A percentile compares a stretch with the other conserved stretches of the same genome.
Evolutionary conservation across 2,797 vertebrate genomes (phyloP).

Genomic region (Meriones psammophilus): DNA sequence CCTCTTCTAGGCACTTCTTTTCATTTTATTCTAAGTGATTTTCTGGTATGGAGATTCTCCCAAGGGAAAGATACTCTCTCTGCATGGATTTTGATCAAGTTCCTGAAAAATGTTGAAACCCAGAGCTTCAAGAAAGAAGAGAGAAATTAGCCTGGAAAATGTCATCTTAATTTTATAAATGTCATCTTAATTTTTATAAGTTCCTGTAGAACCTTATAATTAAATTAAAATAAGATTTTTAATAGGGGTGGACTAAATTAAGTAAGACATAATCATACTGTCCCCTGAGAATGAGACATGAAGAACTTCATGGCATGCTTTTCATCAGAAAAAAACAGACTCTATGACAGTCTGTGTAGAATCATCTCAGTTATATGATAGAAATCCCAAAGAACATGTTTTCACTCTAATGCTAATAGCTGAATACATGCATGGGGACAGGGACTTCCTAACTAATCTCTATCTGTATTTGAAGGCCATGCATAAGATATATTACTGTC

Average conservation of each 20-base stretch:
- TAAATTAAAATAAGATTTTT: constrained; percentile 59
- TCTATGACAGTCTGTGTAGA: not conserved
- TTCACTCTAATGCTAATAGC: not conserved
- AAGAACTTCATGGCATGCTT: not conserved
- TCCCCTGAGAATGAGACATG: not conserved
- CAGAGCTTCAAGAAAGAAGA: not conserved
- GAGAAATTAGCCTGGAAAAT: not conserved
- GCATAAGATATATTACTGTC: not conserved
- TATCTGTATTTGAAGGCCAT: constrained; percentile 23
- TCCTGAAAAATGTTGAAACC: constrained; percentile 1
- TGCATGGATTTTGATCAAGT: constrained; percentile 66
- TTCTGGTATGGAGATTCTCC: constrained; percentile 44
- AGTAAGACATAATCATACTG: not conserved
- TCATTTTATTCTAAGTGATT: constrained; percentile 44
- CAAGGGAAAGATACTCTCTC: not conserved
- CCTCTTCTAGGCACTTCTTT: not conserved
- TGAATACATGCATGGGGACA: not conserved
- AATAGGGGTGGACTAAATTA: not conserved
- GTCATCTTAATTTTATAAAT: constrained; percentile 44
- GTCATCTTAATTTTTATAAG: not conserved
- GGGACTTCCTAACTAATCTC: not conserved
- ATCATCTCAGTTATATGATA: not conserved
- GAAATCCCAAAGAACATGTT: constrained; percentile 1
- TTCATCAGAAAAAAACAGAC: constrained; percentile 6
- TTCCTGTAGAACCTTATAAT: not conserved